Base-by-base conservation (phyloP, 2,113 vertebrate species). In the Plecotus auritus region DNA sequence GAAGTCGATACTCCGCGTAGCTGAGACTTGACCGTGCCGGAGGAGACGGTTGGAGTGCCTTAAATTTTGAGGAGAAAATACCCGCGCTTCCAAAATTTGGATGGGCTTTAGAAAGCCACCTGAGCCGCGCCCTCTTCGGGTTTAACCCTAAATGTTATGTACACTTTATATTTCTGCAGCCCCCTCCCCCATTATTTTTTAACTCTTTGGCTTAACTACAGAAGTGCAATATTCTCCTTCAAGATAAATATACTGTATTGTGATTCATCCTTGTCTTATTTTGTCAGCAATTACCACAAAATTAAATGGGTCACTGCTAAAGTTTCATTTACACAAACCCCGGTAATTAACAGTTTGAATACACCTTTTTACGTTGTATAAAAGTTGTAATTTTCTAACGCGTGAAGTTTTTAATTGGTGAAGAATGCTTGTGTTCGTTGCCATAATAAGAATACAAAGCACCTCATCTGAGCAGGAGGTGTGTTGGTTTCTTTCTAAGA, bases 291-390 rank as follows among this genome's bases (percentile, higher is more conserved):
- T 98, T 98, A 96, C 76, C 94, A 89, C 94, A 97, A 97, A 98
- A 98, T 98, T 95, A 97, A 98, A 96, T 42, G 93, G 97, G 97
- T 98, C 96, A 98, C 98, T 96, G 98, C 95, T 97, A 98, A 97
- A 97, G 96, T 98, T 97, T 96, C 97, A 98, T 80, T 96, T 95
- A 96, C 96, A 98, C 95, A 97, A 88, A 4, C 86, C 97, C 84
- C 97, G 69, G 45, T 97, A 98, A 98, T 98, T 98, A 98, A 95
- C 96, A 91, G 94, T 86, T 94, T 98, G 96, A 98, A 98, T 97
- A 96, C 97, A 98, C 97, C 97, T 98, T 97, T 95, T 97, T 84
- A 86, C 90, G 0, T 96, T 90, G 87, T 94, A 94, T 91, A 95
- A 93, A 98, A 98, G 95, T 97, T 97, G 95, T 97, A 96, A 98